phyloP scores from a whole-genome alignment of 2,888 invertebrate species.

The Muschampia staudingeri region DNA sequence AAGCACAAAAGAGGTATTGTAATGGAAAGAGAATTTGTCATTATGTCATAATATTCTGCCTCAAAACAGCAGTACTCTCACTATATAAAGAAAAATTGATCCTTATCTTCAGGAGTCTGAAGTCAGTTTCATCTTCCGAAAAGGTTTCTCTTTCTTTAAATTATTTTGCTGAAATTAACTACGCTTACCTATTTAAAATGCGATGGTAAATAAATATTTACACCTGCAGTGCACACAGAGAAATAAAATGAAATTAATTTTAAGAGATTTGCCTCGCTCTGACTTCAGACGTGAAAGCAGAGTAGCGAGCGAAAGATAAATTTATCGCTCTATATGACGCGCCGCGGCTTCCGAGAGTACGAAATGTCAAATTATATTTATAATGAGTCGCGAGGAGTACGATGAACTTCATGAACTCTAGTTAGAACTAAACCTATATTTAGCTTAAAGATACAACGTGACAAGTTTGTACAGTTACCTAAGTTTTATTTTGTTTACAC shows the following conservation, averaged over 20 bases:
- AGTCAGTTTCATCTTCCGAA: no score
- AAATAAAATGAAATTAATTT: conserved; percentile 22
- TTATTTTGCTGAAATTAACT: no score
- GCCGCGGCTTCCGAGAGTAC: conserved; percentile 55
- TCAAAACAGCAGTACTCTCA: no score
- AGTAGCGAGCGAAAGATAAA: conserved; percentile 49
- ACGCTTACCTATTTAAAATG: no score
- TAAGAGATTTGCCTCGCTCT: conserved; percentile 21
- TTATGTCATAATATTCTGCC: no score
- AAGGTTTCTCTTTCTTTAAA: no score
- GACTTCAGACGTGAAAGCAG: not conserved
- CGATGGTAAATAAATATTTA: no score
- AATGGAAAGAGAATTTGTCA: no score
- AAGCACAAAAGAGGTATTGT: no score
- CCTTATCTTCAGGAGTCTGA: no score
- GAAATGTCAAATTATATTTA: conserved; percentile 72
- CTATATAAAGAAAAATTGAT: no score
- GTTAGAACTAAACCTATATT: conserved; percentile 32
- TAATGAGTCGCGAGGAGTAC: conserved; percentile 68
- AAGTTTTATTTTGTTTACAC: not conserved
- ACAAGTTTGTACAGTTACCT: not conserved
- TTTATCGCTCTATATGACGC: conserved; percentile 51
- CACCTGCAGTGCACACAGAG: no score
- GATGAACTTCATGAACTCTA: conserved; percentile 66
- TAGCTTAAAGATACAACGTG: not conserved